Conservation (phyloP, 2,113 vertebrate species). For the Silurus glanis region DNA sequence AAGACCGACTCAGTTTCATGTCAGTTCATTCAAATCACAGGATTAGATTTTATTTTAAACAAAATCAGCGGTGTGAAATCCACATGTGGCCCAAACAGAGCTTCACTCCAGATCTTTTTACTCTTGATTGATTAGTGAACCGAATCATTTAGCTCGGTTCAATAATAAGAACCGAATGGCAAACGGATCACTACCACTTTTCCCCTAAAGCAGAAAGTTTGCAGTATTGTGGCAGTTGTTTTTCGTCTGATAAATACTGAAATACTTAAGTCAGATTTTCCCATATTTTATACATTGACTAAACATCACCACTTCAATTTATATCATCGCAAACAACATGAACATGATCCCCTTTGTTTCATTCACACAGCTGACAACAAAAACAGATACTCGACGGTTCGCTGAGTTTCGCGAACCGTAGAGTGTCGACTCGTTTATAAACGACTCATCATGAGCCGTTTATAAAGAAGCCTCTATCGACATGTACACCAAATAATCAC, state of each 20-base stretch:
- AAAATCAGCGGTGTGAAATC: not conserved
- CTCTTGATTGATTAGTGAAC: not conserved
- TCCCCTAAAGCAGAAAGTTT: not conserved
- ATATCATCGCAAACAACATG: not conserved
- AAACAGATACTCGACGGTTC: not conserved
- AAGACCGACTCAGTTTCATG: not conserved
- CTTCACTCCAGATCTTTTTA: slow-evolving; percentile 9
- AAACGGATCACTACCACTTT: not conserved
- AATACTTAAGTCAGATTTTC: not conserved
- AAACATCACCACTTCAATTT: not conserved
- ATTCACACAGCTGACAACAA: not conserved
- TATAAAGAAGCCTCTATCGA: not conserved
- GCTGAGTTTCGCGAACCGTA: not conserved
- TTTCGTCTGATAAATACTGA: not conserved
- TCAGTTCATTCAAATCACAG: not conserved
- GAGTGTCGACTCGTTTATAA: not conserved
- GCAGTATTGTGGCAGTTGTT: not conserved
- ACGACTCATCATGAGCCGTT: not conserved
- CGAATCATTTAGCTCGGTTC: not conserved
- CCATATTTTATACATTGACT: not conserved
- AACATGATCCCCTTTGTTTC: not conserved
- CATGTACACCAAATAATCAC: not conserved
- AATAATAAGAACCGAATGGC: not conserved
- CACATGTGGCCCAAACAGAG: not conserved
- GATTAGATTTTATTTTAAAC: not conserved